Conservation (phyloP, 2,888 invertebrate genomes). For the Suillia variegata region DNA sequence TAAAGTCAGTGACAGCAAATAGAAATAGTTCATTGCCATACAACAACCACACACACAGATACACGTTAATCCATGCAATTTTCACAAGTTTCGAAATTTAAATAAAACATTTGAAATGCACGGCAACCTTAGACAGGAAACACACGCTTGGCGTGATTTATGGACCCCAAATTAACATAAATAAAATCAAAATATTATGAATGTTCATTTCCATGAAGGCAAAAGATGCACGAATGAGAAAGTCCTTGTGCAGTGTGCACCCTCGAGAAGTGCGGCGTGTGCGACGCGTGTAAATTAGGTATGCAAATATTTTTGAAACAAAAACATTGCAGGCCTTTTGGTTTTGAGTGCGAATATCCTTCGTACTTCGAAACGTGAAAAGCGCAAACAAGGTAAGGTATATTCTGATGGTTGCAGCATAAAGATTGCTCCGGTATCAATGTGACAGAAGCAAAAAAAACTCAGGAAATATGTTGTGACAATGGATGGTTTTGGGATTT, state of each 20-base stretch:
- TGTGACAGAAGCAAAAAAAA: not conserved
- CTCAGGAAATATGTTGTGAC: conserved; percentile 46
- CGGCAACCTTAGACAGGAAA: conserved; percentile 46
- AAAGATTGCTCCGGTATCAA: not conserved
- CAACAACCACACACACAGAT: not conserved
- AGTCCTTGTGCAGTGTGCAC: not conserved
- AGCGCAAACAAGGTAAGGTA: not conserved
- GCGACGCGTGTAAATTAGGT: conserved; percentile 29
- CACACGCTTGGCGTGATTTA: conserved; percentile 56
- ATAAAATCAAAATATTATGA: conserved; percentile 53
- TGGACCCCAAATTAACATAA: conserved; percentile 51
- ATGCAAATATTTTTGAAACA: conserved; percentile 33
- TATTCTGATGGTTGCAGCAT: no score
- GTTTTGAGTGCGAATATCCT: not conserved
- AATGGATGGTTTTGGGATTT: conserved; percentile 30
- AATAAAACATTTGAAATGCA: not conserved
- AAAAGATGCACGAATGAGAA: not conserved
- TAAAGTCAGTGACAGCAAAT: not conserved
- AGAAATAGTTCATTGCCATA: not conserved
- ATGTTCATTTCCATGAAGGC: conserved; percentile 34
- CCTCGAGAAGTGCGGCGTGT: conserved; percentile 7
- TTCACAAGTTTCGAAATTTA: not conserved
- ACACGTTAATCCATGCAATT: not conserved
- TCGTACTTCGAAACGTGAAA: not conserved
- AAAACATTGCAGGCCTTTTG: not conserved